Evolutionary conservation across 2,888 invertebrate genomes (phyloP).

Genomic region (Drosophila crucigera): DNA sequence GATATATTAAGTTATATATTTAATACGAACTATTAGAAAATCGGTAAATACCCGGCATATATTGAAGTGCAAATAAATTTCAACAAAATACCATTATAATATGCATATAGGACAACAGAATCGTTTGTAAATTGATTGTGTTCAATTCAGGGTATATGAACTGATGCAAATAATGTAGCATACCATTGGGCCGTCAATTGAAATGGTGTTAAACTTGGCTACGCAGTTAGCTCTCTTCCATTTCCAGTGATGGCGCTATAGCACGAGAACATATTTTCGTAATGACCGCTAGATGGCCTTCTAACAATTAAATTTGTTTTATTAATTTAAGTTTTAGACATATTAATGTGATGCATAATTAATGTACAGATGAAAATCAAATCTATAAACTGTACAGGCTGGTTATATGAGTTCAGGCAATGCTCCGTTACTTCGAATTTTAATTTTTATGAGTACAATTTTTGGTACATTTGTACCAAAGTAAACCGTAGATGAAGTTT

Average conservation of each 20-base stretch:
- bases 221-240: accelerated
- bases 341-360: background rate
- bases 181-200: background rate
- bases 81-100: background rate
- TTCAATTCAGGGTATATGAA: background rate
- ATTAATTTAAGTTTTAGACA: background rate
- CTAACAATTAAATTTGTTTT: too few relatives aligned
- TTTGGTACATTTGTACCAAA: background rate
- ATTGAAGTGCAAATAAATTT: background rate
- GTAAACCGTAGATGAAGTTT: background rate
- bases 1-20: background rate
- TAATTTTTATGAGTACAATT: background rate
- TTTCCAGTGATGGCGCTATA: conserved; percentile 30
- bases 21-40: background rate
- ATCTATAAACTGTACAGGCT: background rate
- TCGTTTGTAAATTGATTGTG: background rate
- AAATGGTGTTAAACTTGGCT: conserved; percentile 29
- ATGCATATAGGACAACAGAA: background rate
- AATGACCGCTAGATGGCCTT: background rate
- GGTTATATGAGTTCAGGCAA: background rate
- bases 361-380: background rate
- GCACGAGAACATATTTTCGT: accelerated
- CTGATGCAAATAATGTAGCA: background rate
- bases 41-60: background rate
- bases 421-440: background rate